Evolutionary conservation across 2,888 invertebrate species (phyloP), one percentile per base, ranked within the genome.

Genomic region (Pycnomerus fuliginosus): DNA sequence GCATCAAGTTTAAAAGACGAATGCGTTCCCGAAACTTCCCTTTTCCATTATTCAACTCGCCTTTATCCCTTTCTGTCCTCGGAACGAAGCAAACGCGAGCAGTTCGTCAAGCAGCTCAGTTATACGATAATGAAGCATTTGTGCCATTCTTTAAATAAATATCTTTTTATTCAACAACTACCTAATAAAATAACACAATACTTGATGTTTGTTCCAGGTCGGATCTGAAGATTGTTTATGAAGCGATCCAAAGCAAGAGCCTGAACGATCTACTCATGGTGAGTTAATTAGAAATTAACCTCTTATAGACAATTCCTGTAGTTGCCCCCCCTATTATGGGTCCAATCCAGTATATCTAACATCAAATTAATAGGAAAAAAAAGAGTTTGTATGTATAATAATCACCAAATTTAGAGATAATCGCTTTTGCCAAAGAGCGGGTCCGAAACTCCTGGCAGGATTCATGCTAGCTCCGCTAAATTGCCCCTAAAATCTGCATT

Each of bases 401-500:
- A n/a, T n/a, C n/a, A n/a, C n/a, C n/a, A n/a, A n/a, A n/a, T n/a
- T n/a, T n/a, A n/a, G n/a, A n/a, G n/a, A n/a, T n/a, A n/a, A n/a
- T n/a, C n/a, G n/a, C n/a, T n/a, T n/a, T n/a, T 82, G 82, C 78
- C 83, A 82, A 2, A 88, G 53, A 0, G 87, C 86, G 0, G 89
- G 87, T 0, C 77, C 89, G 14, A 90, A 75, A 4, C 77, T 78
- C 50, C 85, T 72, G 1, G 80, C 84, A 1, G 85, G 83, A 63
- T 85, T 85, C 82, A 85, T 81, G 43, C 83, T 82, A 33, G 82
- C 79, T 1, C 84, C 83, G 2, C 83, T 82, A 60, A 79, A 82
- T 1, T 75, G 73, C 1, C 72, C 71, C 74, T 74, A 45, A 31
- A 30, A 14, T 12, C 12, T 25, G n/a, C n/a, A 10, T 30, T 16